Conservation (phyloP, 2,797 vertebrate species). For the Peromyscus aztecus region DNA sequence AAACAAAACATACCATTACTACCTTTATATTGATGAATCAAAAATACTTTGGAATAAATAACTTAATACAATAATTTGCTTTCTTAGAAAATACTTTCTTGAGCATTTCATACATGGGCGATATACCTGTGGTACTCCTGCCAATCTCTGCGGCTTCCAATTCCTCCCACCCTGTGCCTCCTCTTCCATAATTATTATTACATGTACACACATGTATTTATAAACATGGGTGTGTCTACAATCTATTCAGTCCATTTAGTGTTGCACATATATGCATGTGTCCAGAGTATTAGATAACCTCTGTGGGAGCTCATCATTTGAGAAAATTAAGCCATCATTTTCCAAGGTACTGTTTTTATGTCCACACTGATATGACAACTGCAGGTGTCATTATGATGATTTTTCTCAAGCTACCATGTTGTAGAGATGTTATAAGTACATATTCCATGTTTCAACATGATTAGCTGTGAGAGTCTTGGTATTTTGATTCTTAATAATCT, state of each 20-base stretch:
- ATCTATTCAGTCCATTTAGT: not conserved
- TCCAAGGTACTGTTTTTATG: not conserved
- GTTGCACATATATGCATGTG: not conserved
- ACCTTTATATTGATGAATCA: not conserved
- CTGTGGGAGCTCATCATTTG: too few relatives aligned
- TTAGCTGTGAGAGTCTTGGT: too few relatives aligned
- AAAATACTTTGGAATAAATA: conserved; percentile 31
- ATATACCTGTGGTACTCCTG: too few relatives aligned
- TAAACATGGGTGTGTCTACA: not conserved
- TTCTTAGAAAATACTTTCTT: not conserved
- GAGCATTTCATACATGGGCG: not conserved
- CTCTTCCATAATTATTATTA: not conserved
- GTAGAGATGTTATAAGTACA: not conserved
- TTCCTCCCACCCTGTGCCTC: too few relatives aligned
- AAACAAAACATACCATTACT: too few relatives aligned
- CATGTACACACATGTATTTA: not conserved
- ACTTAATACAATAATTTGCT: not conserved
- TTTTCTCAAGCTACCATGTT: not conserved
- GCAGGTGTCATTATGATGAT: not conserved
- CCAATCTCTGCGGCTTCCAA: accelerated
- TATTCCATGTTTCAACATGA: not conserved
- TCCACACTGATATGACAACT: not conserved
- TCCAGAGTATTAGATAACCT: not conserved
- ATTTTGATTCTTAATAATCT: not conserved
- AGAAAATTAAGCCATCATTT: not conserved